These are phyloP conservation scores for Drosophila pseudoobscura DNA, from an alignment of 1,140 invertebrate genomes.

Conservation along the genomic window DNA sequence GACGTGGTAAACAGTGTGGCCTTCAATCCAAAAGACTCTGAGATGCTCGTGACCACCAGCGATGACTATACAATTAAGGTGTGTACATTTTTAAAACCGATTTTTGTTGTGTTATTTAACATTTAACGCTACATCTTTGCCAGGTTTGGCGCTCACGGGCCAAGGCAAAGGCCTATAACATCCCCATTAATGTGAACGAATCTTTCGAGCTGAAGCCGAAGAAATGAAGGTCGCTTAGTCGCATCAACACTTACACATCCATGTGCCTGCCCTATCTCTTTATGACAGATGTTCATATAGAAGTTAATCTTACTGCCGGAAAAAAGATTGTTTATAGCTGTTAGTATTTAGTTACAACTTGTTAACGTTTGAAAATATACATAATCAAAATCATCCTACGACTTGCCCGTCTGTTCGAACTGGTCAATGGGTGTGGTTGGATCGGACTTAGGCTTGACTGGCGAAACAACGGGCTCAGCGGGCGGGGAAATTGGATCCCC, in stretches of 20 bases:
- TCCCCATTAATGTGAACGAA: constrained; percentile 62
- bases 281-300: neutral
- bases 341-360: constrained; percentile 28
- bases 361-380: constrained; percentile 45
- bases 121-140: neutral
- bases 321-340: constrained; percentile 15
- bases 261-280: constrained; percentile 11
- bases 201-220: constrained; percentile 73
- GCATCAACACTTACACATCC: neutral
- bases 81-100: neutral
- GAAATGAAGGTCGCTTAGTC: constrained; percentile 14
- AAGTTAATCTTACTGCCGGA: constrained; percentile 15
- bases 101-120: neutral
- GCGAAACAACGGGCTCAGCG: constrained; percentile 5
- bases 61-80: constrained; percentile 91
- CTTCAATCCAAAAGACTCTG: constrained; percentile 92
- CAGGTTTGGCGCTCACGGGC: constrained; percentile 74
- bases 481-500: neutral
- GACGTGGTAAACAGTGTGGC: constrained; percentile 95
- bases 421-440: neutral
- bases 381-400: constrained; percentile 26
- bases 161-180: constrained; percentile 61
- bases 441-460: neutral
- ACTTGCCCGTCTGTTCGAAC: constrained; percentile 17
- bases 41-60: constrained; percentile 94